Conservation (phyloP, 1,140 invertebrate species). For the Drosophila tropicalis region DNA sequence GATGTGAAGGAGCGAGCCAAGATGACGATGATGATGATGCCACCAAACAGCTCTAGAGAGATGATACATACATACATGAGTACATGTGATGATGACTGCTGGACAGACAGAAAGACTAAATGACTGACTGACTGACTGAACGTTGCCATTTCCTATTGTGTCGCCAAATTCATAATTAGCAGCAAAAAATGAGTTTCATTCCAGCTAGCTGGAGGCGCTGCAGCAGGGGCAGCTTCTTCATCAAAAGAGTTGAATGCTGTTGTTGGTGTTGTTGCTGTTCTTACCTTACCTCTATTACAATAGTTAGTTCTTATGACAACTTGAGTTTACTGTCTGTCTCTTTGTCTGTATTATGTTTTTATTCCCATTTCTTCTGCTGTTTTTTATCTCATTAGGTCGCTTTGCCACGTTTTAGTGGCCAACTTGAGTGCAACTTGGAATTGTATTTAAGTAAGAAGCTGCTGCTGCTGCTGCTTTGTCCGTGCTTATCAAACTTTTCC, state of each 20-base stretch:
- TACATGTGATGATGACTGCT: slow-evolving; percentile 25
- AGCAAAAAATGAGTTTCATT: slow-evolving; percentile 44
- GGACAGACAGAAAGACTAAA: not conserved
- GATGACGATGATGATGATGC: slow-evolving; percentile 28
- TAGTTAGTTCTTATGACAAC: slow-evolving; percentile 48
- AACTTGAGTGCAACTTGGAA: slow-evolving; percentile 54
- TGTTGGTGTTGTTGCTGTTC: not conserved
- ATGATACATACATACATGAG: slow-evolving; percentile 14
- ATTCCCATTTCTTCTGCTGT: not conserved
- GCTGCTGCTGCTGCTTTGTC: slow-evolving; percentile 59
- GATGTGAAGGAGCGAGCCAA: slow-evolving; percentile 48
- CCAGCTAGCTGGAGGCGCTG: slow-evolving; percentile 48
- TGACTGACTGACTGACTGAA: slow-evolving; percentile 2
- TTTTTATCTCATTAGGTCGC: slow-evolving; percentile 55
- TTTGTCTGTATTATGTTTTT: not conserved
- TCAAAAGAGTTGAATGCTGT: slow-evolving; percentile 28
- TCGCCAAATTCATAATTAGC: slow-evolving; percentile 78
- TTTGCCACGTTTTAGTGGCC: slow-evolving; percentile 61
- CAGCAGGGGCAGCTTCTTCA: slow-evolving; percentile 41
- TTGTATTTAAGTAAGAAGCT: slow-evolving; percentile 29
- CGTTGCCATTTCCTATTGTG: slow-evolving; percentile 49
- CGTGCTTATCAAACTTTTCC: slow-evolving; percentile 47
- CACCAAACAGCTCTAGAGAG: slow-evolving; percentile 13
- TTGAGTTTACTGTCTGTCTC: slow-evolving; percentile 36
- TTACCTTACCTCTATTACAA: slow-evolving; percentile 41